Conservation (phyloP, 2,797 vertebrate species). For the Pipistrellus nathusii region DNA sequence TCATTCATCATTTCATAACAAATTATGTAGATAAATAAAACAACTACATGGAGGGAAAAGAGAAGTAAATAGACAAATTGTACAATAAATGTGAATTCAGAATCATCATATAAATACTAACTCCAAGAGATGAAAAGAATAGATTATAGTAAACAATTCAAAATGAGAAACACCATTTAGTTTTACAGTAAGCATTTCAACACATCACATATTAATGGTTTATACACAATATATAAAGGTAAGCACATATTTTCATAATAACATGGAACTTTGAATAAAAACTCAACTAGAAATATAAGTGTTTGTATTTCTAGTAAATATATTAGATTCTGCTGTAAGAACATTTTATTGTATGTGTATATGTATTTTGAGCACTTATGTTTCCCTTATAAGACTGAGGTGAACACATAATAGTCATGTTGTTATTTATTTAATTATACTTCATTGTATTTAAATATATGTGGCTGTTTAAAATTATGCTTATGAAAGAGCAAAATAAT, state of each 20-base stretch:
- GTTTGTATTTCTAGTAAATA: neutral
- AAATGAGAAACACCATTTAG: neutral
- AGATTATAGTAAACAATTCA: conserved; percentile 14
- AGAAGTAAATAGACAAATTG: neutral
- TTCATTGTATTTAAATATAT: neutral
- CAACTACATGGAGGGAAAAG: neutral
- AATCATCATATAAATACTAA: neutral
- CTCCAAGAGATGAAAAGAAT: conserved; percentile 4
- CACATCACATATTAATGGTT: neutral
- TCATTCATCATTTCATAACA: neutral
- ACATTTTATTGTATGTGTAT: neutral
- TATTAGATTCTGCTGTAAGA: conserved; percentile 9
- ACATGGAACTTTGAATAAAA: neutral
- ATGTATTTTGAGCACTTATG: neutral
- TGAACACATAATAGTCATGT: neutral
- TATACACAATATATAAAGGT: neutral
- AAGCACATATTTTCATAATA: conserved; percentile 20
- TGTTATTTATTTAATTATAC: conserved; percentile 8
- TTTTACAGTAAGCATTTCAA: neutral
- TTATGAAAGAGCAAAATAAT: neutral
- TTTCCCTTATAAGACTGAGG: neutral
- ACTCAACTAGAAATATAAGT: neutral
- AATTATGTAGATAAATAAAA: conserved; percentile 34
- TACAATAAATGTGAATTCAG: neutral
- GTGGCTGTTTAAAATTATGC: neutral